A percentile compares a stretch with the other conserved stretches of the same genome.
Conservation (phyloP, 2,113 vertebrate species). For the Ondatra zibethicus region DNA sequence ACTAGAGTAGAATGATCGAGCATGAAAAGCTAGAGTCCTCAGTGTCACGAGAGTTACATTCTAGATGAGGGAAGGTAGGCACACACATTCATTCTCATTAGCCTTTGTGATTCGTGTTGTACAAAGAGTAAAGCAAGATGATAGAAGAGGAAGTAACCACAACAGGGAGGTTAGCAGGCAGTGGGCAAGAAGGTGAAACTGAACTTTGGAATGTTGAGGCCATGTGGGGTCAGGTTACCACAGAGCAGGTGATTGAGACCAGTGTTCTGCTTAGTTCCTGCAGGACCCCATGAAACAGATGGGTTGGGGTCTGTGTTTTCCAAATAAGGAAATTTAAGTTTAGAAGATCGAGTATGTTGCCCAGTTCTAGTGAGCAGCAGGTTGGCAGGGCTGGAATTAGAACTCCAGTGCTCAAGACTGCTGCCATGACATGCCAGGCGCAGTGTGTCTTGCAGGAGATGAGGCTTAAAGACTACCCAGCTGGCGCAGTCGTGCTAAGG, state of each 20-base stretch:
- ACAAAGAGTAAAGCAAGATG: background rate
- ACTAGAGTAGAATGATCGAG: background rate
- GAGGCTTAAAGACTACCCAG: background rate
- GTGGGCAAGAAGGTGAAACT: background rate
- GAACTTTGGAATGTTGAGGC: background rate
- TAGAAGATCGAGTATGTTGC: conserved; percentile 24
- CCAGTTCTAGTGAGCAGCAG: background rate
- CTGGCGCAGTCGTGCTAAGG: background rate
- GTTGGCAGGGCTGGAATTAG: background rate
- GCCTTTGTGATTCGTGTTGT: background rate
- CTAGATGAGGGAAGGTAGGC: background rate
- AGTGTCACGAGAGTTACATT: background rate
- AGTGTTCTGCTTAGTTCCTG: background rate
- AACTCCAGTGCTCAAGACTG: background rate
- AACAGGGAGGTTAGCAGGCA: background rate
- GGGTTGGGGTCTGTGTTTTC: conserved; percentile 22
- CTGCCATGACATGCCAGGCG: background rate
- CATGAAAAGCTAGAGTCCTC: background rate
- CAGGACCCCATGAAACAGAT: background rate
- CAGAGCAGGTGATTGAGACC: background rate
- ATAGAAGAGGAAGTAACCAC: background rate
- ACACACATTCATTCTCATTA: background rate
- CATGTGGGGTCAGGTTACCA: background rate
- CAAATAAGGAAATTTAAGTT: conserved; percentile 57
- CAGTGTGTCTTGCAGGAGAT: background rate